Evolutionary conservation across 53 echinoderm and acorn worm species (phyloP).

Genomic region (Arbacia lixula): DNA sequence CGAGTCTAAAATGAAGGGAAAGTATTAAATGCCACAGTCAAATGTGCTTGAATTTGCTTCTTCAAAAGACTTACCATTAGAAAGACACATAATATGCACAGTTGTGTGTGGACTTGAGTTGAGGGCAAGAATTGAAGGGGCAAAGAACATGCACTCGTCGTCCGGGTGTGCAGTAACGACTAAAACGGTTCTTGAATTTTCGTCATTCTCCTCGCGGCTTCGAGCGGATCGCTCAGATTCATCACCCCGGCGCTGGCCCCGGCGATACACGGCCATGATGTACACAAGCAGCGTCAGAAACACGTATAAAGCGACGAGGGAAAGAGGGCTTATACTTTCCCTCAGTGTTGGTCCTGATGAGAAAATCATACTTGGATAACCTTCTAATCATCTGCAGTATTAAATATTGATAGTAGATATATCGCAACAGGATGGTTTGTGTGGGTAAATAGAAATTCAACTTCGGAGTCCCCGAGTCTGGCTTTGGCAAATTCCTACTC

Average conservation of each 20-base stretch:
- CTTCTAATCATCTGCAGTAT: too few species aligned
- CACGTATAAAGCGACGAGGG: conserved; percentile 29
- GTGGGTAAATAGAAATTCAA: too few species aligned
- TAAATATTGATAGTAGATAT: too few species aligned
- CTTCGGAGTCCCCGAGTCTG: too few species aligned
- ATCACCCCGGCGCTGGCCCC: conserved; percentile 11
- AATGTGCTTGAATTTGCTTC: too few species aligned
- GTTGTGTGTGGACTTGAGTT: conserved; percentile 24
- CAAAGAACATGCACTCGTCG: conserved; percentile 97
- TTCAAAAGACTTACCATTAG: conserved; percentile 60
- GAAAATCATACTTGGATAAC: not conserved
- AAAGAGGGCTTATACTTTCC: conserved; percentile 2
- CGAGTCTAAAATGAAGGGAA: not conserved
- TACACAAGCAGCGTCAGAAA: conserved; percentile 36
- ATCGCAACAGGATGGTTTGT: too few species aligned
- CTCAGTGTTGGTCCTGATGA: not conserved
- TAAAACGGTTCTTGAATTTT: conserved; percentile 58
- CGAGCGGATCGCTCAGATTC: conserved; percentile 10
- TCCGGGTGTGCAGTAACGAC: conserved; percentile 94
- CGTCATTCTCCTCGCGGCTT: not conserved
- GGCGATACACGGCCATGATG: conserved; percentile 42
- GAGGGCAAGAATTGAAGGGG: conserved; percentile 74
- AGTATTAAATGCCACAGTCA: too few species aligned
- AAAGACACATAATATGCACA: conserved; percentile 76
- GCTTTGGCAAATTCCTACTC: too few species aligned